These are phyloP conservation scores for Equus quagga DNA, from an alignment of 2,113 vertebrate genomes.

Conservation along the genomic window DNA sequence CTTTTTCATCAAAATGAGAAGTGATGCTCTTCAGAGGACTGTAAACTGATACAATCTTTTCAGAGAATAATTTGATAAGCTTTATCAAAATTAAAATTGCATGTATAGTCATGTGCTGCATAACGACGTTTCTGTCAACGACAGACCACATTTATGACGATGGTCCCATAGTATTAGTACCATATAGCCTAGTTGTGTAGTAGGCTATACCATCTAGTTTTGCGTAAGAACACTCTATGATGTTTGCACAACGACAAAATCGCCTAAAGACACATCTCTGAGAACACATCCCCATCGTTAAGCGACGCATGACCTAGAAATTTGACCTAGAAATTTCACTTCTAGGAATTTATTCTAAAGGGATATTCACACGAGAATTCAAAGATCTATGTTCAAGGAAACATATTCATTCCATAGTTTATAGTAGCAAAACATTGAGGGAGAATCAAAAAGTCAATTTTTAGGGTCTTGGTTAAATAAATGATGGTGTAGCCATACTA, in stretches of 20 bases:
- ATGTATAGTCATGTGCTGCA: not conserved
- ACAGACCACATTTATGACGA: too few relatives aligned
- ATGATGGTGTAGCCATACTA: not conserved
- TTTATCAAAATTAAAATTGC: slow-evolving; percentile 58
- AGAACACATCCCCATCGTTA: too few relatives aligned
- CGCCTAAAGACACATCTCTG: too few relatives aligned
- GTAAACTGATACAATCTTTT: not conserved
- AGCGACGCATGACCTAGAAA: too few relatives aligned
- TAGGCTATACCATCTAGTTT: too few relatives aligned
- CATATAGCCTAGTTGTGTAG: too few relatives aligned
- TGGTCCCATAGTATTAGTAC: too few relatives aligned
- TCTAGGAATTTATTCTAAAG: slow-evolving; percentile 34
- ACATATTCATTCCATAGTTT: not conserved
- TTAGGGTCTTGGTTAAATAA: not conserved
- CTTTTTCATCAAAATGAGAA: slow-evolving; percentile 48
- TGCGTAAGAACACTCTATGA: too few relatives aligned
- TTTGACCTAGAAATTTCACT: slow-evolving; percentile 27
- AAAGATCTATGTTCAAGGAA: slow-evolving; percentile 11
- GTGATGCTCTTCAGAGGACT: not conserved
- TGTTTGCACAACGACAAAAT: too few relatives aligned
- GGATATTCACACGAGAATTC: not conserved
- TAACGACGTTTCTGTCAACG: too few relatives aligned
- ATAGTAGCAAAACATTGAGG: not conserved
- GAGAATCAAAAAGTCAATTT: not conserved
- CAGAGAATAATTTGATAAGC: slow-evolving; percentile 47